Conservation (phyloP, 1,140 invertebrate species). For the Heterodera carotae region DNA sequence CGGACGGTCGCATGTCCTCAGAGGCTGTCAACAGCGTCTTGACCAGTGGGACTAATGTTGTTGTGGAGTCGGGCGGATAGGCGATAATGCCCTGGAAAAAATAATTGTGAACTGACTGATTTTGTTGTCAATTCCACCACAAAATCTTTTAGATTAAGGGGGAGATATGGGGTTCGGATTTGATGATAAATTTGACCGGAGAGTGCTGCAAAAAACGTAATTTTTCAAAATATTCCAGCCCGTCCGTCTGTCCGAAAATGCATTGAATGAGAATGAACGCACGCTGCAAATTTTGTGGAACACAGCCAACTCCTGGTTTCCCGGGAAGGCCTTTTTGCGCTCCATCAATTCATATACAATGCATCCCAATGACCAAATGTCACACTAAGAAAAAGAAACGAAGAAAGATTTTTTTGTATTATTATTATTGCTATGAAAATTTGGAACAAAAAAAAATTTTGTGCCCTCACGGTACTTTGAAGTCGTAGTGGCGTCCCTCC, state of each 20-base stretch:
- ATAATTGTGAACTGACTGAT: no score
- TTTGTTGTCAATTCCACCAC: no score
- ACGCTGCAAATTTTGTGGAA: constrained; percentile 38
- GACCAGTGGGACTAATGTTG: constrained; percentile 15
- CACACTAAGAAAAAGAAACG: neutral
- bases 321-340: constrained; percentile 27
- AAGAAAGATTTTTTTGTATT: neutral
- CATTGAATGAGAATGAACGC: neutral
- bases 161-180: no score
- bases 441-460: no score
- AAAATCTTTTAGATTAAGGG: no score
- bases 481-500: constrained; percentile 31
- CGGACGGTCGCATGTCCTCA: constrained; percentile 13
- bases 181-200: no score
- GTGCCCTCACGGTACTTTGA: constrained; percentile 11
- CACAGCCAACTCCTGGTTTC: constrained; percentile 22
- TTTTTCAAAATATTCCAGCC: no score
- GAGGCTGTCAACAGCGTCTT: constrained; percentile 5
- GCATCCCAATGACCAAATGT: constrained; percentile 40
- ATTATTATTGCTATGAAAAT: no score
- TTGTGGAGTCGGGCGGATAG: constrained; percentile 4
- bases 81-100: constrained; percentile 14
- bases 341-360: constrained; percentile 36
- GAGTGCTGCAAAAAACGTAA: no score
- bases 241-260: no score